Evolutionary conservation across 1,140 invertebrate genomes (phyloP).

Genomic region (Nylanderia fulva): DNA sequence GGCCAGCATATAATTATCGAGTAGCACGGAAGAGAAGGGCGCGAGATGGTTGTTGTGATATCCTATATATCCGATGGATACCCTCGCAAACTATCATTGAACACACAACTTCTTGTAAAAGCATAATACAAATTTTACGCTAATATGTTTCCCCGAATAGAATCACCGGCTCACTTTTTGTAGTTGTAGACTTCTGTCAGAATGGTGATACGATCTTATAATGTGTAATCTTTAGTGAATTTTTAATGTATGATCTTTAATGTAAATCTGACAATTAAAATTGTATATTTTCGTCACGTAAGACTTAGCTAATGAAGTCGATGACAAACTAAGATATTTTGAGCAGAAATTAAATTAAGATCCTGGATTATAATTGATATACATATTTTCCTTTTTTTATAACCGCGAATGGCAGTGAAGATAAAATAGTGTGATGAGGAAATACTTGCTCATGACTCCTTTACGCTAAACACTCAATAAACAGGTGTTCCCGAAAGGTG

Average conservation of each 20-base stretch:
- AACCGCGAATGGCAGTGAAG: conserved; percentile 4
- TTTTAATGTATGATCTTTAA: too few species aligned
- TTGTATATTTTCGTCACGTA: background rate
- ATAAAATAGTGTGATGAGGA: conserved; percentile 35
- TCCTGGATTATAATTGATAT: background rate
- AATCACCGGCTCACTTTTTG: background rate
- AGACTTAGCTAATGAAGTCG: background rate
- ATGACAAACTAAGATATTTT: background rate
- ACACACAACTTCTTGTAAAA: conserved; percentile 13
- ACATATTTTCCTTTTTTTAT: conserved; percentile 26
- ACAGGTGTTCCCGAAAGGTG: conserved; percentile 73
- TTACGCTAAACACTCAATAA: conserved; percentile 64
- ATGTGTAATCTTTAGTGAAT: background rate
- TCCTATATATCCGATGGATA: background rate
- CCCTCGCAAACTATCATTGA: background rate
- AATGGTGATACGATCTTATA: background rate
- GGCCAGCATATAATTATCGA: conserved; percentile 44
- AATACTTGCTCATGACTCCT: conserved; percentile 38
- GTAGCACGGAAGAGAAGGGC: conserved; percentile 39
- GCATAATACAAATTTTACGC: background rate
- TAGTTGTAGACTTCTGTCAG: background rate
- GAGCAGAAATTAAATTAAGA: background rate
- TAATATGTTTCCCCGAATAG: background rate
- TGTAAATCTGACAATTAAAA: background rate
- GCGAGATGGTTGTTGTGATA: background rate